A percentile compares a stretch with the other conserved stretches of the same genome.
Conservation (phyloP, 2,797 vertebrate genomes). For the Melopsittacus undulatus region DNA sequence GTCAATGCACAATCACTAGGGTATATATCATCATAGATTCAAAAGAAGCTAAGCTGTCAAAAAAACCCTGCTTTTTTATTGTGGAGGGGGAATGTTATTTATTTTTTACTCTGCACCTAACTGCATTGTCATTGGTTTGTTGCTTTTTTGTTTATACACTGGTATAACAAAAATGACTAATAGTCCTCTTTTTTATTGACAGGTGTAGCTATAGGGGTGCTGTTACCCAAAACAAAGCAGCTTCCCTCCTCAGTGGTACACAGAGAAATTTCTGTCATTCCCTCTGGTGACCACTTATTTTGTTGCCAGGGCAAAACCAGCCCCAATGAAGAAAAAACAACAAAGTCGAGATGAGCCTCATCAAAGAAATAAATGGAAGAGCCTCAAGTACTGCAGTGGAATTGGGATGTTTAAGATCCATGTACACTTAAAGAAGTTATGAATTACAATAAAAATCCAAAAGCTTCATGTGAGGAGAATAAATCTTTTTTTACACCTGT, state of each 20-base stretch:
- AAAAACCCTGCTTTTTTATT: background rate
- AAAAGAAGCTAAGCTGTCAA: background rate
- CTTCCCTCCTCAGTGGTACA: background rate
- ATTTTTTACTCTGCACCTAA: background rate
- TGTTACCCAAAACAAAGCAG: background rate
- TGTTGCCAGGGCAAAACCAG: background rate
- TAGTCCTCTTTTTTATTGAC: background rate
- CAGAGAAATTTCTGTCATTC: background rate
- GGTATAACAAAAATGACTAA: background rate
- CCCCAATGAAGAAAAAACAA: background rate
- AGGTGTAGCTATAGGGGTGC: background rate
- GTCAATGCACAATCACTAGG: background rate
- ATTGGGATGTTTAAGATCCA: background rate
- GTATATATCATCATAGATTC: background rate
- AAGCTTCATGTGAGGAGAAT: background rate
- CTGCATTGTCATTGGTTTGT: background rate
- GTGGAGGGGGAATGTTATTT: background rate
- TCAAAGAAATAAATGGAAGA: background rate
- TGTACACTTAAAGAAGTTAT: background rate
- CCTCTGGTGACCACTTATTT: background rate
- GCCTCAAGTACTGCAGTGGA: background rate
- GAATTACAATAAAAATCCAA: background rate
- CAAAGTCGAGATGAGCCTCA: background rate
- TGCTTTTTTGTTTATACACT: background rate
- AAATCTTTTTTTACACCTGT: background rate